Conservation (phyloP, 2,888 invertebrate genomes). For the Crepidodera aurea region DNA sequence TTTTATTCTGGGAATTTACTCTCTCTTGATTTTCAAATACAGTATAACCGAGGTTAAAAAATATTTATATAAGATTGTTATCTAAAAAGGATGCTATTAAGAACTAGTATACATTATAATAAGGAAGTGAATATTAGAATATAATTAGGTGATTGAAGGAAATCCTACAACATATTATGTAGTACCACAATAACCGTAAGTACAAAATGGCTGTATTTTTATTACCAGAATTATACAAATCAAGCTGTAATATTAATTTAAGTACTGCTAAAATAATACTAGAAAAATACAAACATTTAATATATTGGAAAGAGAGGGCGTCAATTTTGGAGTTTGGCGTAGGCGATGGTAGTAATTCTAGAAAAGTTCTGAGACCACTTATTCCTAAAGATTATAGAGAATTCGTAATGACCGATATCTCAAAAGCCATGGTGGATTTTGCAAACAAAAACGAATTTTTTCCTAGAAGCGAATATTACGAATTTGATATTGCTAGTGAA, state of each 20-base stretch:
- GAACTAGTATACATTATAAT: too few relatives aligned
- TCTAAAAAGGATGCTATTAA: too few relatives aligned
- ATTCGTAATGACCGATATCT: background rate
- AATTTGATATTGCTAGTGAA: slow-evolving; percentile 2
- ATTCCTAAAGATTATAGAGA: slow-evolving; percentile 14
- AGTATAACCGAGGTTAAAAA: too few relatives aligned
- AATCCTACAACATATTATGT: too few relatives aligned
- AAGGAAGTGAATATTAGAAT: too few relatives aligned
- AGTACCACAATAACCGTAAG: too few relatives aligned
- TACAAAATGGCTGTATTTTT: background rate
- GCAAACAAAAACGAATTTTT: background rate
- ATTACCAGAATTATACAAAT: background rate
- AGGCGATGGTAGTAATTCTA: slow-evolving; percentile 9
- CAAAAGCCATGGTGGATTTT: background rate
- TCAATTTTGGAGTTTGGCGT: slow-evolving; percentile 16
- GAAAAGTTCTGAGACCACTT: background rate
- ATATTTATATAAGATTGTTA: too few relatives aligned
- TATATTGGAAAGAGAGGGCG: slow-evolving; percentile 9
- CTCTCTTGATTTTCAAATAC: too few relatives aligned
- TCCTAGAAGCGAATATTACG: background rate
- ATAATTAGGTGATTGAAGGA: too few relatives aligned
- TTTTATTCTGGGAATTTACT: too few relatives aligned
- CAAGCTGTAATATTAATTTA: background rate
- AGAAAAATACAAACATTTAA: slow-evolving; percentile 19
- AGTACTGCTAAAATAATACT: background rate